These are phyloP conservation scores for Telenomus remus DNA, from an alignment of 1,140 invertebrate species.

Conservation along the genomic window DNA sequence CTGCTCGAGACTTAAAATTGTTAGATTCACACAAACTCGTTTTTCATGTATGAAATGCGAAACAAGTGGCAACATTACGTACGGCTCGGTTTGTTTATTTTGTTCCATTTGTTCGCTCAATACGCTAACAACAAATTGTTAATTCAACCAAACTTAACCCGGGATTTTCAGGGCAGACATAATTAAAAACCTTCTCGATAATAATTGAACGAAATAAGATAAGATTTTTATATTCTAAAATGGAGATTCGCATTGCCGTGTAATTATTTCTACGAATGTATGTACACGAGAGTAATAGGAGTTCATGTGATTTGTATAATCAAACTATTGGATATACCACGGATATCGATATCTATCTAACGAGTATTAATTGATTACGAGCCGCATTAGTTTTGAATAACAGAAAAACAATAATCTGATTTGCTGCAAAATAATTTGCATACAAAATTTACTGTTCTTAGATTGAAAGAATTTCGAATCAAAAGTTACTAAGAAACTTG, in stretches of 20 bases:
- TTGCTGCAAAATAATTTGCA: background rate
- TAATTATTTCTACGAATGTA: slow-evolving; percentile 32
- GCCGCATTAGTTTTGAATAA: slow-evolving; percentile 1
- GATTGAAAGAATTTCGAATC: too few species aligned
- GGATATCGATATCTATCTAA: slow-evolving; percentile 38
- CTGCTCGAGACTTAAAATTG: slow-evolving; percentile 40
- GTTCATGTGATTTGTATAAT: slow-evolving; percentile 45
- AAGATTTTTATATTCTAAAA: too few species aligned
- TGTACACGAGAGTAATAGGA: slow-evolving; percentile 25
- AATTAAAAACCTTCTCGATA: too few species aligned
- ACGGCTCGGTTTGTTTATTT: slow-evolving; percentile 43
- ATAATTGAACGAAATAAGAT: too few species aligned
- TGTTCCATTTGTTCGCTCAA: slow-evolving; percentile 35
- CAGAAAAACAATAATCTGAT: background rate
- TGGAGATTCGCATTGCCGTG: too few species aligned
- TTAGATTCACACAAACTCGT: slow-evolving; percentile 47
- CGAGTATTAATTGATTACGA: slow-evolving; percentile 41
- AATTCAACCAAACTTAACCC: slow-evolving; percentile 27
- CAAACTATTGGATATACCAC: slow-evolving; percentile 19
- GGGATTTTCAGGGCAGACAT: background rate
- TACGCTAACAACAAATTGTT: slow-evolving; percentile 47
- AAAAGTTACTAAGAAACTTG: too few species aligned
- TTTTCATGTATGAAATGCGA: slow-evolving; percentile 45
- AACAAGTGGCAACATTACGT: slow-evolving; percentile 17
- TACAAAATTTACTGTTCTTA: too few species aligned